Conservation (phyloP, 2,888 invertebrate genomes). For the Parapristionchus giblindavisi region DNA sequence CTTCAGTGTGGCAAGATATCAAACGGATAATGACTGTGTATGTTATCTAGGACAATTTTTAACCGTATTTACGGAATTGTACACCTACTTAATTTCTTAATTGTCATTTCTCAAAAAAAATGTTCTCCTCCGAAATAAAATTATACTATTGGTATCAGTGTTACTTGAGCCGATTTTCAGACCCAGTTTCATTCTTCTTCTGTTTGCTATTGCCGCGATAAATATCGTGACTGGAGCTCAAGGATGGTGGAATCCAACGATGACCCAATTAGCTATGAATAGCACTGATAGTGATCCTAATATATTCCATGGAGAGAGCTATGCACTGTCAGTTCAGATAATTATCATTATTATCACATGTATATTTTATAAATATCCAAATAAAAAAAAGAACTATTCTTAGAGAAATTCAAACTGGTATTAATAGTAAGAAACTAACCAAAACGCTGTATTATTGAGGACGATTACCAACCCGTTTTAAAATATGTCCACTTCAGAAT, state of each 20-base stretch:
- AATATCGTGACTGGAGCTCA: slow-evolving; percentile 36
- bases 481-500: slow-evolving; percentile 11
- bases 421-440: background rate
- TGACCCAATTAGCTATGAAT: slow-evolving; percentile 34
- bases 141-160: background rate
- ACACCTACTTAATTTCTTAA: background rate
- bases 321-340: slow-evolving; percentile 17
- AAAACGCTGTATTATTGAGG: background rate
- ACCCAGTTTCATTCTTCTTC: slow-evolving; percentile 17
- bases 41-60: background rate
- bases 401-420: background rate
- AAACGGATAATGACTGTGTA: slow-evolving; percentile 28
- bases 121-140: background rate
- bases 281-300: background rate
- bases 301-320: slow-evolving; percentile 34
- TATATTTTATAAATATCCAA: background rate
- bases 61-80: background rate
- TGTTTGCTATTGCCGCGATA: background rate
- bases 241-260: slow-evolving; percentile 39
- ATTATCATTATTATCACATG: background rate
- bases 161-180: too few relatives aligned
- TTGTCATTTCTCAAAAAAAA: background rate
- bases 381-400: background rate
- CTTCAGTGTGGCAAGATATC: slow-evolving; percentile 14
- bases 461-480: background rate